A percentile compares a stretch with the other conserved stretches of the same genome.
Evolutionary conservation across 1,140 invertebrate species (phyloP).

Genomic region (Mya arenaria): DNA sequence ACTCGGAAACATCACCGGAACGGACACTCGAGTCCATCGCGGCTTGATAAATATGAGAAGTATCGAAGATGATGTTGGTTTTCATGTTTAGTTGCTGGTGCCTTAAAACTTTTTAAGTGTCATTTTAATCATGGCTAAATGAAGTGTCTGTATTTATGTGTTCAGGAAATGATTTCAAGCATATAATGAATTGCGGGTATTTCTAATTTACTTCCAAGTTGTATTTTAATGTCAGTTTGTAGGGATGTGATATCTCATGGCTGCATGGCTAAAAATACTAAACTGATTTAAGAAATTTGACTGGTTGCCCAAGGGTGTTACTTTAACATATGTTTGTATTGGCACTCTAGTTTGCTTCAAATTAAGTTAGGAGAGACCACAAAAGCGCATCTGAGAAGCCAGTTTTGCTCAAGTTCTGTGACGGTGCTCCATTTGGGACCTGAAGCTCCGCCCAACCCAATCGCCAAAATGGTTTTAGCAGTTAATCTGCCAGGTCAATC

Average conservation of each 20-base stretch:
- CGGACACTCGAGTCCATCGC: constrained; percentile 65
- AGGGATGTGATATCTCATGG: neutral
- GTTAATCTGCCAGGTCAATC: too few relatives aligned
- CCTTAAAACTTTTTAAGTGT: neutral
- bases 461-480: too few relatives aligned
- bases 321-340: too few relatives aligned
- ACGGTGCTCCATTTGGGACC: too few relatives aligned
- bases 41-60: constrained; percentile 68
- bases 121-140: neutral
- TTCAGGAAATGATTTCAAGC: neutral
- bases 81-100: constrained; percentile 18
- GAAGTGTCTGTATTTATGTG: neutral
- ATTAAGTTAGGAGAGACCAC: too few relatives aligned
- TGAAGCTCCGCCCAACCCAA: too few relatives aligned
- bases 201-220: neutral
- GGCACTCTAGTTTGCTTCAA: too few relatives aligned
- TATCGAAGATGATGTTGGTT: constrained; percentile 59
- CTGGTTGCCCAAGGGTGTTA: too few relatives aligned
- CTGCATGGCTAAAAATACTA: too few relatives aligned
- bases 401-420: too few relatives aligned
- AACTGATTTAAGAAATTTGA: too few relatives aligned
- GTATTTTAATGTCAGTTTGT: neutral
- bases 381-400: too few relatives aligned
- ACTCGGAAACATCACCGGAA: constrained; percentile 69
- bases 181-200: neutral